Evolutionary conservation across 64 coral and sea anemone genomes (phyloP).

Genomic region (Catalaphyllia jardinei): DNA sequence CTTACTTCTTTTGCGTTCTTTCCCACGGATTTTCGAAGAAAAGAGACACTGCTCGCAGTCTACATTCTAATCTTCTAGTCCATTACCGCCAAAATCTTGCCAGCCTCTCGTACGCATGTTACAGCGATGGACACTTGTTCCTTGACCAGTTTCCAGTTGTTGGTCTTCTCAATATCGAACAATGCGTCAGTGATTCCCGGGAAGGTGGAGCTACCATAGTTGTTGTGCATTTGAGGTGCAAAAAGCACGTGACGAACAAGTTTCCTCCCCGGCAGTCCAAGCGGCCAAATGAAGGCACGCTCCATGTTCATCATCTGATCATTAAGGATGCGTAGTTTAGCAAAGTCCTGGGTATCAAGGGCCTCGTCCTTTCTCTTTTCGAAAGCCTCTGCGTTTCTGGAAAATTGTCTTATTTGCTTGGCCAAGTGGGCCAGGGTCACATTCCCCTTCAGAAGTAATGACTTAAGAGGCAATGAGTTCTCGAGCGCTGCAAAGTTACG

Average conservation of each 20-base stretch:
- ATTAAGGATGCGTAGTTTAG: constrained; percentile 73
- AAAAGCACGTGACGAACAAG: constrained; percentile 79
- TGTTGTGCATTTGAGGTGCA: constrained; percentile 68
- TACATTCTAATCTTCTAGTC: not conserved
- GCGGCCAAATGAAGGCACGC: constrained; percentile 73
- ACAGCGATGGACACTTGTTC: constrained; percentile 72
- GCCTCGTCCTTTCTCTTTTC: constrained; percentile 42
- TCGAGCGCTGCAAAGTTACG: constrained; percentile 31
- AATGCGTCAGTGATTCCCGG: constrained; percentile 83
- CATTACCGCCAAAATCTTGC: constrained; percentile 46
- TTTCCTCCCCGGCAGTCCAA: constrained; percentile 67
- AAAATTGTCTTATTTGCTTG: constrained; percentile 49
- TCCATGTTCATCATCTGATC: constrained; percentile 87
- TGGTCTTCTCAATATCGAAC: constrained; percentile 73
- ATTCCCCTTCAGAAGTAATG: constrained; percentile 53
- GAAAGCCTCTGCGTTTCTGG: constrained; percentile 39
- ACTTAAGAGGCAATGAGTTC: constrained; percentile 30
- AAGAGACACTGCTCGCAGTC: too few species aligned
- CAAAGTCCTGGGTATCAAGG: constrained; percentile 37
- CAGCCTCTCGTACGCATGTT: constrained; percentile 55
- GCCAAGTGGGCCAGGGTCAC: constrained; percentile 66
- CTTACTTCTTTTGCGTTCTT: too few species aligned
- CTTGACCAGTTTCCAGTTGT: constrained; percentile 76
- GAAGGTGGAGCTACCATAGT: constrained; percentile 73
- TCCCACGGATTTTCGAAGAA: too few species aligned